phyloP scores from a whole-genome alignment of 2,113 vertebrate genomes.

The Crotalus helleri region DNA sequence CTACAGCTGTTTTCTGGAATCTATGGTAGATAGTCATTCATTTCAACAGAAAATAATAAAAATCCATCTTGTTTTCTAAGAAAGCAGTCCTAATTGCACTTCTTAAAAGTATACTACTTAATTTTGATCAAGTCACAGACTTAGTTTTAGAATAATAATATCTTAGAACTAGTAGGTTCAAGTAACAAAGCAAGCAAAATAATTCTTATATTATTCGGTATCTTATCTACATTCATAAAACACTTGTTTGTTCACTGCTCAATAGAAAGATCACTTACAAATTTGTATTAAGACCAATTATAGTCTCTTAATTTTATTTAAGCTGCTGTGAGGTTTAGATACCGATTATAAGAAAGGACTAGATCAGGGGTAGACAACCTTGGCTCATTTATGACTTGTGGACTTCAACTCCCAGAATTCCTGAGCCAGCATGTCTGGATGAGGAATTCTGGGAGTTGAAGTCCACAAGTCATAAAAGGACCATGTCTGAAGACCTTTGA shows the following conservation, averaged over 20 bases:
- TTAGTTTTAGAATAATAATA: not conserved
- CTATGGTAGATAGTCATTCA: not conserved
- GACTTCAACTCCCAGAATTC: no score
- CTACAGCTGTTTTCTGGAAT: slow-evolving; percentile 18
- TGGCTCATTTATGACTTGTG: no score
- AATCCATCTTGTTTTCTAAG: slow-evolving; percentile 15
- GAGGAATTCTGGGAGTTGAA: no score
- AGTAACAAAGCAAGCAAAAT: not conserved
- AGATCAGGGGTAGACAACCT: not conserved
- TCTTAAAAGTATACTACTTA: not conserved
- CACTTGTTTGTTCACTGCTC: not conserved
- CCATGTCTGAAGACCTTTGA: no score
- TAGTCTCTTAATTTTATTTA: slow-evolving; percentile 58
- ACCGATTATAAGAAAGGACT: not conserved
- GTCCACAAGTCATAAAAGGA: no score
- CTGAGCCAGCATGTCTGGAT: not conserved
- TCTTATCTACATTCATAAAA: not conserved
- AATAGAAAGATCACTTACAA: slow-evolving; percentile 56
- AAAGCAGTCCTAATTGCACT: not conserved
- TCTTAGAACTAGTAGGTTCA: not conserved
- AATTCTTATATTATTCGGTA: not conserved
- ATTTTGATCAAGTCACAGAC: not conserved
- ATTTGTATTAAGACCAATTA: slow-evolving; percentile 62
- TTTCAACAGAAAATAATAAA: not conserved
- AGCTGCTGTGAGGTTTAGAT: not conserved